Conservation (phyloP, 2,113 vertebrate species). For the Ciconia stormi region DNA sequence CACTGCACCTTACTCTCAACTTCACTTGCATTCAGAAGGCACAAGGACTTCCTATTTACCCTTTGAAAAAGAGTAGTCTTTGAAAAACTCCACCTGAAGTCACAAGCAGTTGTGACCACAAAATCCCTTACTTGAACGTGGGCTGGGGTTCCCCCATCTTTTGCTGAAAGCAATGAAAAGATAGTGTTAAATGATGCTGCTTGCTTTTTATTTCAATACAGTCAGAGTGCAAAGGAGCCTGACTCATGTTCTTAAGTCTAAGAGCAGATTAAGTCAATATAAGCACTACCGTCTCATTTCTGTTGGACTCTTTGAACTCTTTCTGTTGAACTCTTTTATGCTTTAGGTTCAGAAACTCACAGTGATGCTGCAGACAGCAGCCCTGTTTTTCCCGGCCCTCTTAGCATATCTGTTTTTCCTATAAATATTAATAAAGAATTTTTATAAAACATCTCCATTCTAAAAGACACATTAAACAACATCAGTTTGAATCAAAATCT, state of each 20-base stretch:
- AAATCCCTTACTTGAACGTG: background rate
- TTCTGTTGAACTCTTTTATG: background rate
- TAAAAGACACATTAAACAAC: background rate
- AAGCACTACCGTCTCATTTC: background rate
- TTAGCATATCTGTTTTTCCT: background rate
- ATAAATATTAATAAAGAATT: background rate
- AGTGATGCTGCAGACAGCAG: background rate
- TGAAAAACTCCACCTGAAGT: background rate
- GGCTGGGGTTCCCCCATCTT: background rate
- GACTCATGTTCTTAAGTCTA: fast-evolving
- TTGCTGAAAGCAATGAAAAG: background rate
- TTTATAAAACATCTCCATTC: background rate
- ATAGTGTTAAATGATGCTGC: background rate
- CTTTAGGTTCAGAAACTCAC: background rate
- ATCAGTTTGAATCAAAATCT: background rate
- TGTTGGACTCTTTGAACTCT: no score
- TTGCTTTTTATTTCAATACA: background rate
- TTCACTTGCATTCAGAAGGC: background rate
- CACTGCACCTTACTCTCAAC: background rate
- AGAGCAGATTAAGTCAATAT: background rate
- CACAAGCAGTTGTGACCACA: background rate
- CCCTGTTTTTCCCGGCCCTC: background rate
- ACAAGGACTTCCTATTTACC: background rate
- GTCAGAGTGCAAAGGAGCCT: background rate
- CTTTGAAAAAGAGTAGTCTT: background rate